Percentiles rank a stretch among this genome's conserved stretches.
Evolutionary conservation across 2,797 vertebrate species (phyloP).

Genomic region (Apodemus agrarius): DNA sequence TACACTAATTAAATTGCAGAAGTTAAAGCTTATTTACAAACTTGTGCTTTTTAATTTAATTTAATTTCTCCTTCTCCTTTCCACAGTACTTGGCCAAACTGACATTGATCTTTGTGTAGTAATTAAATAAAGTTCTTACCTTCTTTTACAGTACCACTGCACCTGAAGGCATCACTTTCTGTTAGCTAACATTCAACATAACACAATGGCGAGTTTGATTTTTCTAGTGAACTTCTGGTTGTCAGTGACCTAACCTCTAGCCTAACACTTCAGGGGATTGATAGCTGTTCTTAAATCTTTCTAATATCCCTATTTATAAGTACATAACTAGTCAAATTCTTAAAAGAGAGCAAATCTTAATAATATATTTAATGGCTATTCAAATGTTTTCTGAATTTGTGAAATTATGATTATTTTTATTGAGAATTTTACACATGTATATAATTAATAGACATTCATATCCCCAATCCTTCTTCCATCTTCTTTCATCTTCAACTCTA

Average conservation of each 20-base stretch:
- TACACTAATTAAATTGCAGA: neutral
- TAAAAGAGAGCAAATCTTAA: neutral
- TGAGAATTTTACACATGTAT: neutral
- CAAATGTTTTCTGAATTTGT: neutral
- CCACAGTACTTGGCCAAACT: constrained; percentile 64
- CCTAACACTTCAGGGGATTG: constrained; percentile 26
- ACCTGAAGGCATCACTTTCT: constrained; percentile 74
- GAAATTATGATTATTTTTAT: neutral
- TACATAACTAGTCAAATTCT: neutral
- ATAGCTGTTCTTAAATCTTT: neutral
- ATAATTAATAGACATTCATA: neutral
- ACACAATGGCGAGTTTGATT: constrained; percentile 71
- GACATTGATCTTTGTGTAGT: constrained; percentile 76
- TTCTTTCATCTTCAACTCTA: neutral
- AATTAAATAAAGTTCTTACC: constrained; percentile 82
- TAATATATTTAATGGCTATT: neutral
- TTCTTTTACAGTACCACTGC: constrained; percentile 78
- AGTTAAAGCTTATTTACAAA: constrained; percentile 54
- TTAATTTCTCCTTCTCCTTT: constrained; percentile 56
- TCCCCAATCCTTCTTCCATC: neutral
- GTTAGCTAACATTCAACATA: constrained; percentile 80
- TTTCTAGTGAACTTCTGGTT: constrained; percentile 76
- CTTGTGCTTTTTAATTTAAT: neutral
- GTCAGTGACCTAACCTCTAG: constrained; percentile 63
- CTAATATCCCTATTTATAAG: neutral